Conservation (phyloP, 2,797 vertebrate species). For the Acanthurus leucopareius region DNA sequence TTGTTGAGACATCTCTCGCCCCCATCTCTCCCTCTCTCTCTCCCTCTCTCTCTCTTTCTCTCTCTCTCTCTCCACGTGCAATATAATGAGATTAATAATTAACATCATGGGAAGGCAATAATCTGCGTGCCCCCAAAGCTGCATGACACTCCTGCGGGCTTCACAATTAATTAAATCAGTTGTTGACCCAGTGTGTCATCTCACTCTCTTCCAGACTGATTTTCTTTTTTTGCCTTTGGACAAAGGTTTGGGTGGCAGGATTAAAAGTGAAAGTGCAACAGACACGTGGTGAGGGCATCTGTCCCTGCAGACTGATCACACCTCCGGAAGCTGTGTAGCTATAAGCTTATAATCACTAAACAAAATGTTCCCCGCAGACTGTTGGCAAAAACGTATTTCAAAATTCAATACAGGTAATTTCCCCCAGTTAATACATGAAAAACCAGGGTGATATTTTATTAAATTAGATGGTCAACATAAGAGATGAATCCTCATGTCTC, state of each 20-base stretch:
- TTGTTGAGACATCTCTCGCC: slow-evolving; percentile 21
- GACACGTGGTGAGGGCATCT: slow-evolving; percentile 61
- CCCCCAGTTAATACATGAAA: neutral
- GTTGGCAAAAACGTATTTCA: neutral
- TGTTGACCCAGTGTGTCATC: slow-evolving; percentile 69
- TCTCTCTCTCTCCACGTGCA: slow-evolving; percentile 31
- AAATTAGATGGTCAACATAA: neutral
- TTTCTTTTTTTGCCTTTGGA: slow-evolving; percentile 58
- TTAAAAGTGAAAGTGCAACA: slow-evolving; percentile 50
- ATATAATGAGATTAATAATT: slow-evolving; percentile 77
- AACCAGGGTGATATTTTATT: neutral
- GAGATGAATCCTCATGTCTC: neutral
- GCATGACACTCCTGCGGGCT: slow-evolving; percentile 64
- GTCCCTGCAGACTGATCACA: slow-evolving; percentile 59
- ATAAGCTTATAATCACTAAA: slow-evolving; percentile 5
- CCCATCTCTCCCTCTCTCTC: too few species aligned
- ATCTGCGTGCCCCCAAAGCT: slow-evolving; percentile 61
- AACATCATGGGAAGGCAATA: slow-evolving; percentile 69
- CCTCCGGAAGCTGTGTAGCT: neutral
- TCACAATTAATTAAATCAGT: slow-evolving; percentile 78
- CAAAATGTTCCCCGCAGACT: slow-evolving; percentile 5
- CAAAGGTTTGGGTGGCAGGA: slow-evolving; percentile 53
- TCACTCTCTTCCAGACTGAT: slow-evolving; percentile 44
- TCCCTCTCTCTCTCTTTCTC: too few species aligned
- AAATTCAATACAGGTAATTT: neutral